Evolutionary conservation across 2,797 vertebrate genomes (phyloP).

Genomic region (Sebastes hopkinsi): DNA sequence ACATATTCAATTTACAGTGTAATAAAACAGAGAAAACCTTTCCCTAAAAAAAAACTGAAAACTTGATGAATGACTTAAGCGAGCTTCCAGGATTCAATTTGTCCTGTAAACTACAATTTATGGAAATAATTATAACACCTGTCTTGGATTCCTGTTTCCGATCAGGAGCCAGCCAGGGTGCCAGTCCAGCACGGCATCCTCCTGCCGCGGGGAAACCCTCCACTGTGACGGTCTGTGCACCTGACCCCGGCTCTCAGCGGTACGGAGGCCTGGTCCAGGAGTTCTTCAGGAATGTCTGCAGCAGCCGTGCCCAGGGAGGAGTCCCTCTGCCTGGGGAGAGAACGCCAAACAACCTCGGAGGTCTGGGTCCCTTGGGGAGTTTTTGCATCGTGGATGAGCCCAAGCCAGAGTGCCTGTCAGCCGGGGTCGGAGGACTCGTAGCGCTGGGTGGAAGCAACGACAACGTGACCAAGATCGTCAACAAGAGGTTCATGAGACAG

Average conservation of each 20-base stretch:
- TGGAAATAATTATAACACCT: neutral
- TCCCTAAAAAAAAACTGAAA: neutral
- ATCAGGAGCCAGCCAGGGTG: conserved; percentile 54
- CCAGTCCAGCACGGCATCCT: conserved; percentile 75
- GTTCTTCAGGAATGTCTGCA: conserved; percentile 92
- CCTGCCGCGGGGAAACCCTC: conserved; percentile 79
- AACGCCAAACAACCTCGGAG: conserved; percentile 39
- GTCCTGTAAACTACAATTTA: neutral
- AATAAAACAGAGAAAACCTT: neutral
- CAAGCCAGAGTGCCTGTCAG: conserved; percentile 79
- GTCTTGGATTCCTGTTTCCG: neutral
- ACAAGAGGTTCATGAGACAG: conserved; percentile 91
- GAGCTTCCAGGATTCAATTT: neutral
- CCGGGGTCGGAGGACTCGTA: conserved; percentile 33
- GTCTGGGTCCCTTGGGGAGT: neutral
- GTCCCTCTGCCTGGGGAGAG: conserved; percentile 72
- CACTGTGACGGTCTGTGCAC: conserved; percentile 13
- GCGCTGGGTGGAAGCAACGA: conserved; percentile 77
- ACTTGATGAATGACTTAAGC: neutral
- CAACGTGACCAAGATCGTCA: conserved; percentile 87
- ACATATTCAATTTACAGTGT: neutral
- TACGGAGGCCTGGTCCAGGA: conserved; percentile 92
- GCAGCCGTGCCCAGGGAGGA: conserved; percentile 81
- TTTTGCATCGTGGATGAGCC: conserved; percentile 74
- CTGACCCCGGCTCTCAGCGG: conserved; percentile 85